A percentile compares a stretch with the other conserved stretches of the same genome.
These are phyloP conservation scores for Drosophila nigricruria DNA, from an alignment of 2,888 invertebrate genomes.

Conservation along the genomic window DNA sequence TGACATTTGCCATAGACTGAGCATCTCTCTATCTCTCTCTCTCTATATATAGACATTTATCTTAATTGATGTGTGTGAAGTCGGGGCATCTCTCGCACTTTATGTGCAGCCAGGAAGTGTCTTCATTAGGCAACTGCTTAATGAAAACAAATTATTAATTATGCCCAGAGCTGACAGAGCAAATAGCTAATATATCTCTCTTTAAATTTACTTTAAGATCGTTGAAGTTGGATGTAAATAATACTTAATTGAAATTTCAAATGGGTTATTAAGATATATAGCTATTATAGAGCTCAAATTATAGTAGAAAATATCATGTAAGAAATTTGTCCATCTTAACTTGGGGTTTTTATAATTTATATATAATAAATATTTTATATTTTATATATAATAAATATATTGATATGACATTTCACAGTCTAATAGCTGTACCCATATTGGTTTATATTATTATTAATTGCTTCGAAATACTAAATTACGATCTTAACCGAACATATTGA, in stretches of 20 bases:
- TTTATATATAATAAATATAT: too few species aligned
- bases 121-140: constrained; percentile 37
- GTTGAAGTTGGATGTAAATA: background rate
- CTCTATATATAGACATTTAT: constrained; percentile 53
- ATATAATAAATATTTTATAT: too few species aligned
- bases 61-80: constrained; percentile 63
- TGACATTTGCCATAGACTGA: constrained; percentile 15
- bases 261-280: background rate
- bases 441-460: too few species aligned
- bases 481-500: too few species aligned
- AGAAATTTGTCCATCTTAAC: too few species aligned
- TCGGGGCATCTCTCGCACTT: background rate
- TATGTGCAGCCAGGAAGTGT: constrained; percentile 28
- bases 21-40: background rate
- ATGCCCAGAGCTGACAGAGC: constrained; percentile 4
- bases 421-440: too few species aligned
- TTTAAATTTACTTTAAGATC: background rate
- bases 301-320: too few species aligned
- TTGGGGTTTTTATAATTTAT: too few species aligned
- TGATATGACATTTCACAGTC: too few species aligned
- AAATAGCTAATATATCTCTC: constrained; percentile 22
- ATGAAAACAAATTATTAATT: constrained; percentile 56
- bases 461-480: too few species aligned
- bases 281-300: background rate
- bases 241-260: background rate